Evolutionary conservation across 1,140 invertebrate species (phyloP).

Genomic region (Lutraria rhynchaena): DNA sequence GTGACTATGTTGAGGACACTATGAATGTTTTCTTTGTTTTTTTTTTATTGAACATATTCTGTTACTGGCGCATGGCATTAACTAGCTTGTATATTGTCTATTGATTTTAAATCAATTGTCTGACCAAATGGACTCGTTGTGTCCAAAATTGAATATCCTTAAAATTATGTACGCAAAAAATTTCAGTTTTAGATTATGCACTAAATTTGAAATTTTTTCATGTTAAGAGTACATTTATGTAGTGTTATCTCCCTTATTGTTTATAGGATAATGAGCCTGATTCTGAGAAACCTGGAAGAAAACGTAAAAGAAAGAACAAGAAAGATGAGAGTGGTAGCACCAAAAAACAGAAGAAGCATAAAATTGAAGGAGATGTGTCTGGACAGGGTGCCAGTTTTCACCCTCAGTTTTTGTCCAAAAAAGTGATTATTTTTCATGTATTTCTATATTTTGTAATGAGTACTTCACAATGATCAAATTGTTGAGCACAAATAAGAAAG

Average conservation of each 20-base stretch:
- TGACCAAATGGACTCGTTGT: not conserved
- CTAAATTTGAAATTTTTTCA: not conserved
- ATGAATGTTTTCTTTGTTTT: too few species aligned
- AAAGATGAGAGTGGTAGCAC: slow-evolving; percentile 3
- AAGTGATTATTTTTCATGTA: not conserved
- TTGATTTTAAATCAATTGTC: too few species aligned
- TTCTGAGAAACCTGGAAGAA: not conserved
- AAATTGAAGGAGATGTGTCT: slow-evolving; percentile 23
- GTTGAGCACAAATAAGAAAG: not conserved
- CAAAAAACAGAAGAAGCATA: slow-evolving; percentile 1
- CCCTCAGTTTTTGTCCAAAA: slow-evolving; percentile 19
- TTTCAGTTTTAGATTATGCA: not conserved
- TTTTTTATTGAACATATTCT: too few species aligned
- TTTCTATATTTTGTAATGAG: not conserved
- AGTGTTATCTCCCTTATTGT: not conserved
- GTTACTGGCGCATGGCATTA: too few species aligned
- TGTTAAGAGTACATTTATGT: not conserved
- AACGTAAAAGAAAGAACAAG: slow-evolving; percentile 1
- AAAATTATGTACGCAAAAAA: not conserved
- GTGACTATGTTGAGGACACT: too few species aligned
- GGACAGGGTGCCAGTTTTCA: not conserved
- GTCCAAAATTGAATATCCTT: not conserved
- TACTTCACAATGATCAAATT: too few species aligned
- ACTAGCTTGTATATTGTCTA: too few species aligned
- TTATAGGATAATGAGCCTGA: not conserved